Base-by-base conservation (phyloP, 2,888 invertebrate species). In the Cephus rjabovi region DNA sequence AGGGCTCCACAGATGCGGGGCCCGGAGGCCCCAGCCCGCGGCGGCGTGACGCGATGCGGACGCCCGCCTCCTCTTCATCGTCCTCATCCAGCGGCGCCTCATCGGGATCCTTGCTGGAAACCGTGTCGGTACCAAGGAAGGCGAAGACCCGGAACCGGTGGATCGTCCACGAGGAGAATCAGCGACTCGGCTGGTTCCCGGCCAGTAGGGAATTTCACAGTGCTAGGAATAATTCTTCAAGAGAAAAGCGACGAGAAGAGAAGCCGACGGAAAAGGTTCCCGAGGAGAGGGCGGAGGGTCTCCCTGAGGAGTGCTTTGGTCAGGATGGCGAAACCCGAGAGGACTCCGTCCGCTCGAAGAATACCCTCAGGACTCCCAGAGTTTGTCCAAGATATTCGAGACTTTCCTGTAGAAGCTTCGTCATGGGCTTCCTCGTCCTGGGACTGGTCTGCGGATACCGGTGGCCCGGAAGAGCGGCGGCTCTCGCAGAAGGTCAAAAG, bases 401-500 rank as follows among this genome's bases (percentile, higher is more conserved):
- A 40, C 15, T 40, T 40, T 0, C 30, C 31, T 0, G n/a, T 33
- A 70, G 70, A 30, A 31, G 31, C 70, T 33, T 92, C 89, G 90
- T 88, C 88, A 91, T 82, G 77, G 82, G 35, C 68, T 76, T 80
- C 12, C 70, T 87, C 40, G 81, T 86, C 76, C 76, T 86, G 71
- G 86, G 81, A 30, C 78, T 88, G 75, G 75, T 86, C 78, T 83
- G 85, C 81, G 84, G 82, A 75, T 78, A 82, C 40, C 86, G 84
- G 81, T 83, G 82, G 71, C 71, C 80, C 31, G 81, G 77, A 11
- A 81, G 86, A 73, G 89, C 88, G 79, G 91, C 91, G 68, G 91
- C 86, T 85, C 82, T 92, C 90, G 83, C 93, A 93, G 89, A 93
- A 92, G 93, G 94, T 87, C 96, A 96, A 92, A 96, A 96, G 91